A percentile compares a stretch with the other conserved stretches of the same genome.
These are phyloP conservation scores for Ostrea edulis DNA, from an alignment of 1,140 invertebrate species.

Conservation along the genomic window DNA sequence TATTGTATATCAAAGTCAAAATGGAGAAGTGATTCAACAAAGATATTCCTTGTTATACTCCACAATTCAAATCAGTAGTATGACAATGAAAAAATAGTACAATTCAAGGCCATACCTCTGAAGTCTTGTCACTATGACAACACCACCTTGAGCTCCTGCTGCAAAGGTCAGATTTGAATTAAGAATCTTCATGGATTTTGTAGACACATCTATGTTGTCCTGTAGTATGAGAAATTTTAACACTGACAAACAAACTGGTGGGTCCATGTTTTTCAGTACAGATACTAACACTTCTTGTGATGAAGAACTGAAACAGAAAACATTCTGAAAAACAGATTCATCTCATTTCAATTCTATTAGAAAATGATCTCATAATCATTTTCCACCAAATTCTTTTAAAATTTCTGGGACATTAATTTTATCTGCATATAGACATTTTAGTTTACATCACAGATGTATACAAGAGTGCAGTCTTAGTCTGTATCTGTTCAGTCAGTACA, in stretches of 20 bases:
- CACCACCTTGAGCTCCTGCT: conserved; percentile 45
- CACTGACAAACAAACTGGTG: not conserved
- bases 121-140: conserved; percentile 32
- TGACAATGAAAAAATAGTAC: too few relatives aligned
- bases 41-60: too few relatives aligned
- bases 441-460: not conserved
- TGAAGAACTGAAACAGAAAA: conserved; percentile 15
- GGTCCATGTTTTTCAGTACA: conserved; percentile 57
- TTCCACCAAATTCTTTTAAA: not conserved
- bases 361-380: not conserved
- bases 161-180: conserved; percentile 43
- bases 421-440: not conserved
- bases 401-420: not conserved
- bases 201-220: not conserved
- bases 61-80: too few relatives aligned
- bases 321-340: not conserved
- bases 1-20: too few relatives aligned
- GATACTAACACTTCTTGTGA: conserved; percentile 58
- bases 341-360: not conserved
- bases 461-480: not conserved
- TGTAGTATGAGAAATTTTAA: conserved; percentile 29
- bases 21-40: too few relatives aligned
- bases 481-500: not conserved
- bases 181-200: not conserved
- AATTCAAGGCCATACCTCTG: not conserved